phyloP scores from a whole-genome alignment of 2,888 invertebrate species.

The Perizoma flavofasciatum region DNA sequence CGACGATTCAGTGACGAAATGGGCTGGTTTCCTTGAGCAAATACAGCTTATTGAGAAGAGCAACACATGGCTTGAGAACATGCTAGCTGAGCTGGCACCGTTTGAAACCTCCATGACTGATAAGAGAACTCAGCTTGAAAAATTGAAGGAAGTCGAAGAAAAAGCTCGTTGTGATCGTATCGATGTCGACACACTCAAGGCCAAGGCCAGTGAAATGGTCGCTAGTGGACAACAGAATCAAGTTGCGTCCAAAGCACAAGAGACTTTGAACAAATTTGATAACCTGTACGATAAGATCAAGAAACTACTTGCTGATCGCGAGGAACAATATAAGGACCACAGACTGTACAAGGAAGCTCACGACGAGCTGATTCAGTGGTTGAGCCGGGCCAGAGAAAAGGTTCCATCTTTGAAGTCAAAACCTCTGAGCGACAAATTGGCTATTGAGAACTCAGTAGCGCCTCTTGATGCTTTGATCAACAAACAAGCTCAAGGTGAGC shows the following conservation, averaged over 20 bases:
- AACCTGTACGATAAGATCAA: constrained; percentile 90
- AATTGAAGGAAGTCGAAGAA: constrained; percentile 93
- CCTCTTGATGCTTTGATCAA: constrained; percentile 94
- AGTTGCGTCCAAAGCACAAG: constrained; percentile 92
- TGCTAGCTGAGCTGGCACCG: constrained; percentile 88
- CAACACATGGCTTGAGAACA: constrained; percentile 90
- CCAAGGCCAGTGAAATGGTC: constrained; percentile 93
- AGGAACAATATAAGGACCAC: constrained; percentile 94
- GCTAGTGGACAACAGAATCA: constrained; percentile 93
- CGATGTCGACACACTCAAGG: constrained; percentile 93
- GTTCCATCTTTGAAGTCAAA: constrained; percentile 94
- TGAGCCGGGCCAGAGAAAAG: constrained; percentile 93
- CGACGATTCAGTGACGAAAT: constrained; percentile 95
- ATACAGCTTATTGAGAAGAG: constrained; percentile 93
- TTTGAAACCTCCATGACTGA: constrained; percentile 93
- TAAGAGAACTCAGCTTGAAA: constrained; percentile 93
- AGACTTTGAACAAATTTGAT: constrained; percentile 93
- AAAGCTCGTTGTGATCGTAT: constrained; percentile 95
- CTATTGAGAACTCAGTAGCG: constrained; percentile 94
- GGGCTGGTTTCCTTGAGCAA: constrained; percentile 95
- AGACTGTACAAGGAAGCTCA: constrained; percentile 95
- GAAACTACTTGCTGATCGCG: constrained; percentile 89
- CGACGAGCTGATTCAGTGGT: constrained; percentile 95
- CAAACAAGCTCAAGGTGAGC: constrained; percentile 95
- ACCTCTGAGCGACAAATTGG: constrained; percentile 92